A percentile compares a stretch with the other conserved stretches of the same genome.
Evolutionary conservation across 2,113 vertebrate species (phyloP).

Genomic region (Myotis yumanensis): DNA sequence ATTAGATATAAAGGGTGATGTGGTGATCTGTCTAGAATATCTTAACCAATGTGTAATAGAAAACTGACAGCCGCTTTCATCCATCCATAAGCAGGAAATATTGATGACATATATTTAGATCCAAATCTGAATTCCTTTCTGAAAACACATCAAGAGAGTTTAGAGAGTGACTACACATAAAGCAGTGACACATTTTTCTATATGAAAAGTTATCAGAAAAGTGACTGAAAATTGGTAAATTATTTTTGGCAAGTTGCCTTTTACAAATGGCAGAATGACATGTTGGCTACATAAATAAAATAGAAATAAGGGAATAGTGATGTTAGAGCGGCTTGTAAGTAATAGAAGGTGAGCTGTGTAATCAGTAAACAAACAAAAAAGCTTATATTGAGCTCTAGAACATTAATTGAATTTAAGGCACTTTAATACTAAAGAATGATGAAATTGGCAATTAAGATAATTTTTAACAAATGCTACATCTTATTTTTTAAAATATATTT

Average conservation of each 20-base stretch:
- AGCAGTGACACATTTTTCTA: not conserved
- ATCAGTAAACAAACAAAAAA: not conserved
- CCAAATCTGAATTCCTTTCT: not conserved
- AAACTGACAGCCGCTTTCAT: not conserved
- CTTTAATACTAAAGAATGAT: not conserved
- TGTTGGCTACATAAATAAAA: not conserved
- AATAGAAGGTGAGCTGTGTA: not conserved
- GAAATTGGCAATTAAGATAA: not conserved
- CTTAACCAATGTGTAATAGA: not conserved
- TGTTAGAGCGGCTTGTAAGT: not conserved
- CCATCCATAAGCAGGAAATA: not conserved
- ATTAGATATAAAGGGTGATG: not conserved
- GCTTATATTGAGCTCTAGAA: not conserved
- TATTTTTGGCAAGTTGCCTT: not conserved
- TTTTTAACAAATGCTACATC: not conserved
- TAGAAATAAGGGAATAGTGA: not conserved
- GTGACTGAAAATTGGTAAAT: slow-evolving; percentile 23
- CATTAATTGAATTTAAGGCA: not conserved
- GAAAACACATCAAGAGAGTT: not conserved
- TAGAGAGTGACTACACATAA: not conserved
- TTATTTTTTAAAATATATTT: too few relatives aligned
- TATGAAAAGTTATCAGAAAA: not conserved
- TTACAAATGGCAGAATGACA: not conserved
- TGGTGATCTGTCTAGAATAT: not conserved
- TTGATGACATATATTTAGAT: slow-evolving; percentile 18